These are phyloP conservation scores for Megaleporinus macrocephalus DNA, from an alignment of 2,113 vertebrate genomes.

Conservation along the genomic window DNA sequence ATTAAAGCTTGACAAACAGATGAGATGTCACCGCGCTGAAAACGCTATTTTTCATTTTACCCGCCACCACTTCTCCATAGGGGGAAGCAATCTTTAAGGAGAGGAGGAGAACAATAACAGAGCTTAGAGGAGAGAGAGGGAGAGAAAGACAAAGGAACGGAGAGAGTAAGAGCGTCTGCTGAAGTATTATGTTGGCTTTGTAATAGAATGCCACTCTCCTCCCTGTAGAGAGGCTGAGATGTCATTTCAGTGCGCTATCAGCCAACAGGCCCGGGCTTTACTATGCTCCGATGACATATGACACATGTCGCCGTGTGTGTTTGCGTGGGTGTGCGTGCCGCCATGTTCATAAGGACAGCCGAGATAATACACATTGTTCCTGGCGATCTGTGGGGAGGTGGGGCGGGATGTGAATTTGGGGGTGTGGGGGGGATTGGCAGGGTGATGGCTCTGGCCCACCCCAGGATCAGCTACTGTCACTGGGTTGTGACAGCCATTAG, in stretches of 20 bases:
- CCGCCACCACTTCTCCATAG: constrained; percentile 70
- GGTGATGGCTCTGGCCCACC: constrained; percentile 56
- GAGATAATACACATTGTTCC: constrained; percentile 38
- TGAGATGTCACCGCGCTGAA: constrained; percentile 78
- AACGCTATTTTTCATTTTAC: constrained; percentile 80
- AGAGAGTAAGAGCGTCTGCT: constrained; percentile 48
- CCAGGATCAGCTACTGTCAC: constrained; percentile 67
- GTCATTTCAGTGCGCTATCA: constrained; percentile 55
- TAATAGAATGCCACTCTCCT: constrained; percentile 54
- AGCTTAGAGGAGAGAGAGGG: constrained; percentile 25
- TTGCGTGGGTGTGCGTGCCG: constrained; percentile 45
- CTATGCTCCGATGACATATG: constrained; percentile 60
- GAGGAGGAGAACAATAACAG: constrained; percentile 42
- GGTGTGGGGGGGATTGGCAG: constrained; percentile 37
- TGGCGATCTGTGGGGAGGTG: constrained; percentile 7
- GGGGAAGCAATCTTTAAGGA: constrained; percentile 67
- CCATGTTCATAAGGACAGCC: constrained; percentile 36
- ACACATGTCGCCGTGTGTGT: constrained; percentile 51
- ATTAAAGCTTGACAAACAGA: constrained; percentile 82
- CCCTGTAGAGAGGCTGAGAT: constrained; percentile 51
- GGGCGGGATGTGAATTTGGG: neutral
- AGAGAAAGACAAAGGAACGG: constrained; percentile 27
- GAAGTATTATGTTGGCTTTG: constrained; percentile 58
- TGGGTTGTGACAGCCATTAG: constrained; percentile 66
- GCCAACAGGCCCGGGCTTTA: constrained; percentile 48